phyloP scores from a whole-genome alignment of 1,140 invertebrate species.

The Rhopalosiphum maidis region DNA sequence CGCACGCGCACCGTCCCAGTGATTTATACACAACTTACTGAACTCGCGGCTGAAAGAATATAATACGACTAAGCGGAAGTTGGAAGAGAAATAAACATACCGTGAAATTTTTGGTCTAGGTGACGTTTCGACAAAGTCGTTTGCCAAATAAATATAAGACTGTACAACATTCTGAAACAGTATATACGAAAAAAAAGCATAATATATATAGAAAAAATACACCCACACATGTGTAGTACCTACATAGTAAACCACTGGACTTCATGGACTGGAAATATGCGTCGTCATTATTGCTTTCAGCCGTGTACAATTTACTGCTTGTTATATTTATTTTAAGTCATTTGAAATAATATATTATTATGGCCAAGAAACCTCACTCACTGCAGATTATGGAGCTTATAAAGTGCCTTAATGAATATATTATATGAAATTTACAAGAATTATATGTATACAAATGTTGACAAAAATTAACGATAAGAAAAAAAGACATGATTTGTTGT shows the following conservation, averaged over 20 bases:
- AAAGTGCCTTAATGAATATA: background rate
- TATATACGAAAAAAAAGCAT: background rate
- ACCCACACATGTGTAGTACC: background rate
- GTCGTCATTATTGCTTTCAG: background rate
- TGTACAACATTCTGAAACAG: constrained; percentile 23
- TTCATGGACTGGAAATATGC: constrained; percentile 40
- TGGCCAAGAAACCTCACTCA: background rate
- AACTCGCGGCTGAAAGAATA: constrained; percentile 32
- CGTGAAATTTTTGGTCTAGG: constrained; percentile 54
- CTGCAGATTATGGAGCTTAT: background rate
- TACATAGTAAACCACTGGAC: constrained; percentile 1
- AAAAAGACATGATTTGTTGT: background rate
- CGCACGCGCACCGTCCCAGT: background rate
- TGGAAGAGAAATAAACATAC: constrained; percentile 41
- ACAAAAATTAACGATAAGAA: background rate
- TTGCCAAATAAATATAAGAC: constrained; percentile 55
- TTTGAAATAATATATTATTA: constrained; percentile 14
- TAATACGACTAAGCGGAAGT: background rate
- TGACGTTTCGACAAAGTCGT: constrained; percentile 51
- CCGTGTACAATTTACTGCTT: constrained; percentile 21
- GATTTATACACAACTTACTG: constrained; percentile 50
- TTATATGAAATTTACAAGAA: background rate
- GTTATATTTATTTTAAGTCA: background rate
- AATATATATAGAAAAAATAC: constrained; percentile 3
- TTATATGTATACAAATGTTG: background rate